Conservation (phyloP, 1,140 invertebrate genomes). For the Temnothorax longispinosus region DNA sequence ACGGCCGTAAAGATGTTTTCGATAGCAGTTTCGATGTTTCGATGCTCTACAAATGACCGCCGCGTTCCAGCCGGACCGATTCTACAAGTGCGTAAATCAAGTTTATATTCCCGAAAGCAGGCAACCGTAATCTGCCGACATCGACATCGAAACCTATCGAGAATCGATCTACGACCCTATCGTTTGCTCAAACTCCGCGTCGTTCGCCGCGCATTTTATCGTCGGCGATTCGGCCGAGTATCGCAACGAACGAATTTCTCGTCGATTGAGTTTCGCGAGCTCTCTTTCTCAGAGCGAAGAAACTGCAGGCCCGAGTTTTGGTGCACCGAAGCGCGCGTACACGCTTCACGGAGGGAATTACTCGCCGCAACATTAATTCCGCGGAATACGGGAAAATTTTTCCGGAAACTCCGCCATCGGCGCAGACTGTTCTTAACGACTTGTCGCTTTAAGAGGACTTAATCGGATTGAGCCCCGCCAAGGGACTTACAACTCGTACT, state of each 20-base stretch:
- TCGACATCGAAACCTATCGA: conserved; percentile 4
- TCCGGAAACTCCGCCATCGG: not conserved
- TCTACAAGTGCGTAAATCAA: conserved; percentile 53
- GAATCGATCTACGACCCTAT: not conserved
- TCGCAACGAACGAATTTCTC: conserved; percentile 2
- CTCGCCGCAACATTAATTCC: conserved; percentile 26
- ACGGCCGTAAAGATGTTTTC: conserved; percentile 50
- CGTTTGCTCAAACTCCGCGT: not conserved
- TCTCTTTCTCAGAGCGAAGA: not conserved
- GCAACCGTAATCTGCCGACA: conserved; percentile 14
- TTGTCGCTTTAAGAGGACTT: conserved; percentile 1
- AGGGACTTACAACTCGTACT: not conserved
- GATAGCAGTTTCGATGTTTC: conserved; percentile 30
- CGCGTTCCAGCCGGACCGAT: not conserved
- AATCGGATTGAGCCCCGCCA: conserved; percentile 8
- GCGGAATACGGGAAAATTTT: conserved; percentile 12
- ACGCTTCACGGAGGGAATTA: conserved; percentile 4
- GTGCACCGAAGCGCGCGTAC: conserved; percentile 1
- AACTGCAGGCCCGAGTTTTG: not conserved
- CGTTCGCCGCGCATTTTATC: not conserved
- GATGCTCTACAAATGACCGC: conserved; percentile 35
- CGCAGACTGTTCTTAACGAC: conserved; percentile 10
- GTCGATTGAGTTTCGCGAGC: conserved; percentile 1
- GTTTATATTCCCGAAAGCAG: conserved; percentile 24
- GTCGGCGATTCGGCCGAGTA: not conserved